Base-by-base conservation (phyloP, 2,888 invertebrate species). In the Paralinhomoeus sp. region DNA sequence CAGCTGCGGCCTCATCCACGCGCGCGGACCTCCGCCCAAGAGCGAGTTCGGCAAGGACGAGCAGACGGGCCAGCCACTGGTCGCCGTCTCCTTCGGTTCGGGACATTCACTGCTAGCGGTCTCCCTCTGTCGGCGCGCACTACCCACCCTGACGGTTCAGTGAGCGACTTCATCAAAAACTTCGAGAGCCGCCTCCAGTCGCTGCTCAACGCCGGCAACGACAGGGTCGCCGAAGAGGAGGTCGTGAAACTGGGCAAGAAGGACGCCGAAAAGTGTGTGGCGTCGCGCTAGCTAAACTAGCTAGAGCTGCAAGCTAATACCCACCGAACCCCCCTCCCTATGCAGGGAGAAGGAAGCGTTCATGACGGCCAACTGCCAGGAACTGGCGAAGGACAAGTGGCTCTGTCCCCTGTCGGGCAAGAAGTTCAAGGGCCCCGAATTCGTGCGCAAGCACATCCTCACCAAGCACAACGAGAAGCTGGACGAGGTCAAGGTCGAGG, bases 361-460 rank as follows among this genome's bases (percentile, higher is more conserved):
- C 63, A 77, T 97, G 18, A 76, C 79, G 56, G 78, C 85, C 0
- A 97, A 97, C 63, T 89, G 89, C 0, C 83, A 93, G 59, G 93
- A 97, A 66, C 62, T 97, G 51, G 81, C 83, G 0, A 89, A 89
- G 62, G 97, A 93, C 63, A 97, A 97, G 58, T 97, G 93, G 93
- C 65, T 97, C 51, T 97, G 97, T 65, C 97, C 97, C 0, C 68
- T 97, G 12, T 91, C 89, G 44, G 93, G 93, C 1, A 97, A 97
- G 65, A 97, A 97, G 64, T 97, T 97, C 67, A 97, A 93, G 64
- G 77, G 93, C 0, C 91, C 93, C 0, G 93, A 97, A 63, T 97
- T 91, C 66, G 89, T 97, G 27, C 75, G 85, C 48, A 99, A 97
- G 63, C 97, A 97, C 63, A 87, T 97, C 51, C 80, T 84, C 61